Conservation (phyloP, 1,140 invertebrate species). For the Mercenaria mercenaria region DNA sequence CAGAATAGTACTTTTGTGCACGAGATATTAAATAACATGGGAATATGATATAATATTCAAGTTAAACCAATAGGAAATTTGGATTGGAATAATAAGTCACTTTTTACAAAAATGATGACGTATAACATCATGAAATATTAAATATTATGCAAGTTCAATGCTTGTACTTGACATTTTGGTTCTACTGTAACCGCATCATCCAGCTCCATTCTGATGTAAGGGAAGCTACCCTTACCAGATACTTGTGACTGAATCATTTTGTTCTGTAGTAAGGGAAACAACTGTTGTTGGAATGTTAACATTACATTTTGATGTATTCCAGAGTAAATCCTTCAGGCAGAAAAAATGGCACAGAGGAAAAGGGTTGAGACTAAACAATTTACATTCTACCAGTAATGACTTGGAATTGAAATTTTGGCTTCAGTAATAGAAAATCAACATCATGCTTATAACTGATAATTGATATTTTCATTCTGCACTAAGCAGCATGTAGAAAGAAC, state of each 20-base stretch:
- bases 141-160: too few species aligned
- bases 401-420: background rate
- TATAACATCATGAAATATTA: too few species aligned
- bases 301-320: background rate
- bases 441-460: background rate
- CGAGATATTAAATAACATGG: too few species aligned
- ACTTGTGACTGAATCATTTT: background rate
- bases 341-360: background rate
- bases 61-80: too few species aligned
- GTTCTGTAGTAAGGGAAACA: background rate
- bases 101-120: too few species aligned
- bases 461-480: background rate
- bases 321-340: background rate
- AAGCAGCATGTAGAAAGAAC: background rate
- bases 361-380: slow-evolving; percentile 26
- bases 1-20: too few species aligned
- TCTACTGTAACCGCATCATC: too few species aligned
- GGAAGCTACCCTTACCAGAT: background rate
- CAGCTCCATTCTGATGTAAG: background rate
- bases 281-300: background rate
- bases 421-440: background rate
- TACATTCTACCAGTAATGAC: background rate
- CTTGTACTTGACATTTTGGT: too few species aligned
- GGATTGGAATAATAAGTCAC: too few species aligned
- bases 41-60: too few species aligned